A percentile compares a stretch with the other conserved stretches of the same genome.
phyloP scores from a whole-genome alignment of 2,888 invertebrate species.

The Sericinus montela region DNA sequence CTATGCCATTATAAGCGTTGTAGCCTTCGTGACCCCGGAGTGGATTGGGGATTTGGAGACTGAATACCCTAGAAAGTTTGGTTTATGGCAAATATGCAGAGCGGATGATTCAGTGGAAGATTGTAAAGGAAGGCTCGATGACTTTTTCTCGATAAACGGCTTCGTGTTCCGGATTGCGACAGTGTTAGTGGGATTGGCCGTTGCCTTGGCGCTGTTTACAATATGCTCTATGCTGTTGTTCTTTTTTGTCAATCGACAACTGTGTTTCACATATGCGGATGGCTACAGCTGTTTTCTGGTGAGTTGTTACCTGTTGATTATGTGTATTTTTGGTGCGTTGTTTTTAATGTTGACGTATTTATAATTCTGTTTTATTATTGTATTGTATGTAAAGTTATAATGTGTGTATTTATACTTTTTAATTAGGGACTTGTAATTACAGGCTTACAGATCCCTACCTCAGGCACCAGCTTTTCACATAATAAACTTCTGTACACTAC shows the following conservation, averaged over 20 bases:
- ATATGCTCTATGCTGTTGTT: slow-evolving; percentile 94
- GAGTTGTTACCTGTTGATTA: slow-evolving; percentile 41
- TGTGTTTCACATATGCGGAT: slow-evolving; percentile 95
- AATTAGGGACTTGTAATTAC: too few species aligned
- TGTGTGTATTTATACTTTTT: too few species aligned
- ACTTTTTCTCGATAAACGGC: slow-evolving; percentile 89
- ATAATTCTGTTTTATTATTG: too few species aligned
- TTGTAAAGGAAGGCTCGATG: slow-evolving; percentile 91
- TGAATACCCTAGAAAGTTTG: slow-evolving; percentile 94
- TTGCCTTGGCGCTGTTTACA: slow-evolving; percentile 90
- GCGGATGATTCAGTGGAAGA: slow-evolving; percentile 87
- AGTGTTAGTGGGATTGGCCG: slow-evolving; percentile 92
- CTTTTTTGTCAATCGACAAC: slow-evolving; percentile 95
- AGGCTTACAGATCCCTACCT: too few species aligned
- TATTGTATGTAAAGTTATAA: too few species aligned
- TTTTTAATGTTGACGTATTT: too few species aligned
- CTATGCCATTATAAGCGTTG: slow-evolving; percentile 96
- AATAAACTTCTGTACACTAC: too few species aligned
- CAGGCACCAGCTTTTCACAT: too few species aligned
- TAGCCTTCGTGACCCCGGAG: slow-evolving; percentile 96
- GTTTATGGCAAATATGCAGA: slow-evolving; percentile 93
- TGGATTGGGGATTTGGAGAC: slow-evolving; percentile 93
- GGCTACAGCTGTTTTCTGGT: slow-evolving; percentile 98
- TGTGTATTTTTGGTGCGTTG: too few species aligned
- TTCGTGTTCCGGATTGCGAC: slow-evolving; percentile 93